These are phyloP conservation scores for Aramus guarauna DNA, from an alignment of 2,113 vertebrate species.

Conservation along the genomic window DNA sequence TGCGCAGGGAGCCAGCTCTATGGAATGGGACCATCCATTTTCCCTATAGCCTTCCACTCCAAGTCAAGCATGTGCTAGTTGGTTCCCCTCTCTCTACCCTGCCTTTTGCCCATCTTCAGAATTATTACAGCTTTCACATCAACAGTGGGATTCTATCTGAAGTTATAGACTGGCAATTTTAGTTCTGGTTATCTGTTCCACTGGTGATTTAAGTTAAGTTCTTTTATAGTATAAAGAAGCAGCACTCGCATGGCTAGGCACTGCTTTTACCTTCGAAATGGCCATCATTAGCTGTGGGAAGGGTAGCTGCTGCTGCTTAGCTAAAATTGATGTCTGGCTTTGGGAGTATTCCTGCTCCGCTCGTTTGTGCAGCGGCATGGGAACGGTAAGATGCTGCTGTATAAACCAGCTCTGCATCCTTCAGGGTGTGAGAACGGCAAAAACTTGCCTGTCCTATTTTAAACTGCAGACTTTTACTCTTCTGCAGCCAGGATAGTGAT, in stretches of 20 bases:
- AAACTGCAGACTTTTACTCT: neutral
- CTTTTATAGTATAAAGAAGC: neutral
- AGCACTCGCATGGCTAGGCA: neutral
- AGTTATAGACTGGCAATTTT: neutral
- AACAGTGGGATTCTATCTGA: neutral
- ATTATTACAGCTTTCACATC: neutral
- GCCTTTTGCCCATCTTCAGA: neutral
- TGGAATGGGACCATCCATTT: neutral
- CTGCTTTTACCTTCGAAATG: neutral
- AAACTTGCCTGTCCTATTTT: neutral
- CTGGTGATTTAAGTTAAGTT: neutral
- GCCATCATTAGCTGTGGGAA: neutral
- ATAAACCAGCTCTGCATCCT: neutral
- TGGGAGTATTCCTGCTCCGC: neutral
- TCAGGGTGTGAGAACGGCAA: neutral
- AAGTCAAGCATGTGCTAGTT: neutral
- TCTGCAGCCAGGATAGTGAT: neutral
- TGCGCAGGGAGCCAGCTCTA: accelerated
- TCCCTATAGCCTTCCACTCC: neutral
- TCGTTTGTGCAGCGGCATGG: neutral
- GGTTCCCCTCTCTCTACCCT: neutral
- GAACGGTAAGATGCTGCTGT: neutral
- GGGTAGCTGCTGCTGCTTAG: neutral
- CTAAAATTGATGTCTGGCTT: neutral
- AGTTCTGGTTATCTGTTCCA: neutral